Evolutionary conservation across 2,888 invertebrate genomes (phyloP).

Genomic region (Geotrupes spiniger): DNA sequence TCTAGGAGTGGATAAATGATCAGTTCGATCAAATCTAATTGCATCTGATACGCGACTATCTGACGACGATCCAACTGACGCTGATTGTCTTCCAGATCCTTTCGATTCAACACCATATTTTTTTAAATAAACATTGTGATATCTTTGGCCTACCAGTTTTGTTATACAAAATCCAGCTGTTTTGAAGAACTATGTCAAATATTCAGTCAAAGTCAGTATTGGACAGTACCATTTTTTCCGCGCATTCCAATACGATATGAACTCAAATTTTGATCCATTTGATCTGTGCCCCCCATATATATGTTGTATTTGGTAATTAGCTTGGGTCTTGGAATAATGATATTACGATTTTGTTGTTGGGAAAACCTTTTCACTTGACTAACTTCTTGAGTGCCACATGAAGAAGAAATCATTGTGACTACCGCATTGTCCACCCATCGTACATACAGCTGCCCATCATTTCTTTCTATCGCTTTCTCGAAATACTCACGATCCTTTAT

Average conservation of each 20-base stretch:
- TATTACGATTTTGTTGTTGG: constrained; percentile 4
- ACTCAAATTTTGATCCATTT: constrained; percentile 23
- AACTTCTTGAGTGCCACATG: constrained; percentile 15
- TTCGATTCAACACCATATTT: constrained; percentile 17
- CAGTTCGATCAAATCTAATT: constrained; percentile 23
- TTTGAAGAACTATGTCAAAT: constrained; percentile 21
- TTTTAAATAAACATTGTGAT: constrained; percentile 10
- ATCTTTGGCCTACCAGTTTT: constrained; percentile 10
- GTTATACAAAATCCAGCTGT: constrained; percentile 17
- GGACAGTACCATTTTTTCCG: constrained; percentile 31
- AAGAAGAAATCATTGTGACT: constrained; percentile 18
- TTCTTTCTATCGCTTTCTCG: not conserved
- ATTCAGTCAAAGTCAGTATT: constrained; percentile 23
- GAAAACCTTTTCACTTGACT: constrained; percentile 17
- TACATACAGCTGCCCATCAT: not conserved
- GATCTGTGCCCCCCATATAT: constrained; percentile 16
- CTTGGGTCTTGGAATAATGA: constrained; percentile 10
- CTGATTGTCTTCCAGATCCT: constrained; percentile 16
- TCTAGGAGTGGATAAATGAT: too few relatives aligned
- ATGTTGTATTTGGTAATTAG: constrained; percentile 12
- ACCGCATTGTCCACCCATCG: constrained; percentile 23
- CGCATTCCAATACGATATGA: constrained; percentile 22
- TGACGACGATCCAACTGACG: constrained; percentile 18
- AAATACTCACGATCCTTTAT: not conserved
- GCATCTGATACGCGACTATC: constrained; percentile 24